These are phyloP conservation scores for Stictocephala bisonia DNA, from an alignment of 2,888 invertebrate species.

Conservation along the genomic window DNA sequence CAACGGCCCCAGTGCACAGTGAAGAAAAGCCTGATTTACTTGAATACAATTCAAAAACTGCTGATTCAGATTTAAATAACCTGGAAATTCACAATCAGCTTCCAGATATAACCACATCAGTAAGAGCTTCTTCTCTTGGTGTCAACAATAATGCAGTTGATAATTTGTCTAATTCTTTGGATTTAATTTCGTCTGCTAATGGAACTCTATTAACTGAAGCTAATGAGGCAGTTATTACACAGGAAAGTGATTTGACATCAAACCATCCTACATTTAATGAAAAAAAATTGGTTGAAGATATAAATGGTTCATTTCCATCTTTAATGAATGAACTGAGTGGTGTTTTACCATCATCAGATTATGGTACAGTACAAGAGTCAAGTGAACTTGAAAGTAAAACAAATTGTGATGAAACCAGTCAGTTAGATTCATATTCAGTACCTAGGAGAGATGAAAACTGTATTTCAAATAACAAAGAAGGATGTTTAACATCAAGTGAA, in stretches of 20 bases:
- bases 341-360: no score
- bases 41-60: slow-evolving; percentile 37
- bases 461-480: no score
- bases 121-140: slow-evolving; percentile 15
- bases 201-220: slow-evolving; percentile 49
- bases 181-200: slow-evolving; percentile 60
- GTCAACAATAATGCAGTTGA: slow-evolving; percentile 13
- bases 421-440: no score
- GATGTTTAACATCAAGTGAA: no score
- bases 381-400: no score
- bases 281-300: no score
- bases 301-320: no score
- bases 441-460: no score
- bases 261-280: no score
- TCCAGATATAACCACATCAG: slow-evolving; percentile 45
- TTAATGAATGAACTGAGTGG: no score
- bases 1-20: neutral
- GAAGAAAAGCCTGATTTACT: slow-evolving; percentile 49
- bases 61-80: neutral
- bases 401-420: no score
- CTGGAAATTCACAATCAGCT: slow-evolving; percentile 32
- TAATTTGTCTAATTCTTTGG: slow-evolving; percentile 59
- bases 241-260: slow-evolving; percentile 42
- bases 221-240: slow-evolving; percentile 48
- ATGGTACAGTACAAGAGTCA: no score